Evolutionary conservation across 2,113 vertebrate genomes (phyloP), one percentile per base, ranked within the genome.

Genomic region (Zeus faber): DNA sequence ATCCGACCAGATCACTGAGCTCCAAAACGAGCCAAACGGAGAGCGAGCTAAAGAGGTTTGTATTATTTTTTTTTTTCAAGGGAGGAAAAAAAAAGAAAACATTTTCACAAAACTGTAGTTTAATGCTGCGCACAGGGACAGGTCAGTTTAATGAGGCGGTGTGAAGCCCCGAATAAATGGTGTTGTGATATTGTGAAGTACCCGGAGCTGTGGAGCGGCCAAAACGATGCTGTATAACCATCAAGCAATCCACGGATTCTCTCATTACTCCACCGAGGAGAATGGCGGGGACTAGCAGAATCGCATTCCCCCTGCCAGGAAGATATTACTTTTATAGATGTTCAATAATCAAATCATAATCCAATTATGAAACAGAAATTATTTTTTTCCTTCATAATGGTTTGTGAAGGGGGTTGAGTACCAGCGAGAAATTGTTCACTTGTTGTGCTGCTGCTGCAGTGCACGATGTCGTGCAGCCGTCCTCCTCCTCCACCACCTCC

Each of bases 101-200:
- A 18, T 43, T 41, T 54, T 68, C 35, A 58, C 49, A 49, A 71
- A 67, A 61, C 61, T 13, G 49, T 18, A 16, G 48, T 74, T 71
- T 73, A 72, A 65, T 63, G 9, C 48, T 40, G 69, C 54, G 67
- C 65, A 54, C 55, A 44, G 74, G 74, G 76, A 70, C 66, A 14
- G 74, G 71, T 76, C 69, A 51, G 49, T 75, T 82, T 76, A 80
- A 82, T 76, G 74, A 68, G 70, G 67, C 59, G 74, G 74, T 68
- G 68, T 51, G 70, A 72, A 81, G 69, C 72, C 58, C 67, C 46
- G 58, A n/a, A n/a, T n/a, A 74, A 81, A 81, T 67, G 62, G 72
- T 55, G 70, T 54, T 70, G 74, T 64, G 71, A 76, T 79, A 49
- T 78, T 62, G 61, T 77, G 71, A 84, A 54, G 73, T 72, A 60